Evolutionary conservation across 2,888 invertebrate genomes (phyloP).

Genomic region (Falcaria lacertinaria): DNA sequence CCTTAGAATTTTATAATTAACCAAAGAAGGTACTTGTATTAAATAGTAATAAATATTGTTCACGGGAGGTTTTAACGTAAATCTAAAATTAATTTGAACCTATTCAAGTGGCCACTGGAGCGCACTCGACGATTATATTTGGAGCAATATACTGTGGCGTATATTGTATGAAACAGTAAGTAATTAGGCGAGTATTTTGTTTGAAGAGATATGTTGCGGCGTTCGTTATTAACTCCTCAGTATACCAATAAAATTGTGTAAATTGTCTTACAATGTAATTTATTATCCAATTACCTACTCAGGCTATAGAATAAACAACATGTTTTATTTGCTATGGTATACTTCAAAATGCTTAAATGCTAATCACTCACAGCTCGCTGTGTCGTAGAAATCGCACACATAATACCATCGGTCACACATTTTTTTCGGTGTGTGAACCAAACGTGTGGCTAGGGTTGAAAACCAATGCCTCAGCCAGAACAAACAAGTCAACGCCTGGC

Average conservation of each 20-base stretch:
- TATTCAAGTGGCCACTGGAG: neutral
- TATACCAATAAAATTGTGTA: neutral
- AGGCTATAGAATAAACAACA: neutral
- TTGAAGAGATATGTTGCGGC: neutral
- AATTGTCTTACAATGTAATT: neutral
- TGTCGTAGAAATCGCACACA: too few relatives aligned
- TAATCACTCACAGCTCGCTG: neutral
- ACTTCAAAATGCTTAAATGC: neutral
- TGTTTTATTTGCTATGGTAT: neutral
- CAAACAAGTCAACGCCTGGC: too few relatives aligned
- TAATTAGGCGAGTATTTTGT: neutral
- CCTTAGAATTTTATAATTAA: neutral
- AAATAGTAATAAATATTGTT: conserved; percentile 1
- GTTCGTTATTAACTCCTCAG: neutral
- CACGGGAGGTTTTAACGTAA: neutral
- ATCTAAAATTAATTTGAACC: neutral
- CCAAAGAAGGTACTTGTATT: neutral
- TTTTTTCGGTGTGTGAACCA: too few relatives aligned
- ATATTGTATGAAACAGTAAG: neutral
- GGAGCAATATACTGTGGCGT: neutral
- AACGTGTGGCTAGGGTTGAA: too few relatives aligned
- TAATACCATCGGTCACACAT: too few relatives aligned
- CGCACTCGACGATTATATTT: neutral
- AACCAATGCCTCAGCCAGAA: too few relatives aligned
- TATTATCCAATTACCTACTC: neutral